A percentile compares a stretch with the other conserved stretches of the same genome.
These are phyloP conservation scores for Eptesicus fuscus DNA, from an alignment of 2,113 vertebrate genomes.

Conservation along the genomic window DNA sequence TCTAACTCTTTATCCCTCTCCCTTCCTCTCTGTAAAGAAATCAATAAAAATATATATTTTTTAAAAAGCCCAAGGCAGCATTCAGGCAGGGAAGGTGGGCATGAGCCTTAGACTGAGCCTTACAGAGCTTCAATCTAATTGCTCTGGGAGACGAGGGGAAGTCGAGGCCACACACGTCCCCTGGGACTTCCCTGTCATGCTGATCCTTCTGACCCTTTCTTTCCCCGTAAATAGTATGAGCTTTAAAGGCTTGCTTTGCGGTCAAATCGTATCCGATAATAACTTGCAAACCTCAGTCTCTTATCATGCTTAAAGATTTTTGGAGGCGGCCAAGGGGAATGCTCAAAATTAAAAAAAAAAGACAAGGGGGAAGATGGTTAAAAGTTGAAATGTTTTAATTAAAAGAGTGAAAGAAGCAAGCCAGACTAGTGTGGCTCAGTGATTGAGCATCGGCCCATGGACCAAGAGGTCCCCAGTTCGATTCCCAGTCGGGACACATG, in stretches of 20 bases:
- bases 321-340: background rate
- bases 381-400: background rate
- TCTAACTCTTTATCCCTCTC: too few relatives aligned
- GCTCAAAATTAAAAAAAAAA: background rate
- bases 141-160: background rate
- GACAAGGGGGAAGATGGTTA: background rate
- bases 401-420: background rate
- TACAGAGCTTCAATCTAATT: background rate
- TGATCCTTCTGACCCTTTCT: background rate
- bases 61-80: background rate
- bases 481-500: background rate
- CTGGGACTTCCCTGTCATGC: background rate
- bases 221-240: background rate
- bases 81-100: rapidly evolving
- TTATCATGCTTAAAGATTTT: background rate
- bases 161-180: rapidly evolving
- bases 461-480: background rate
- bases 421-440: background rate
- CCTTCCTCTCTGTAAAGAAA: too few relatives aligned
- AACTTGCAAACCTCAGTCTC: background rate
- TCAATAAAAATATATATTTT: too few relatives aligned
- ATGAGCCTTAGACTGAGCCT: background rate
- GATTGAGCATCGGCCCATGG: background rate
- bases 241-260: background rate
- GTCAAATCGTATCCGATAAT: background rate